Conservation (phyloP, 1,140 invertebrate species). For the Campoletis sonorensis region DNA sequence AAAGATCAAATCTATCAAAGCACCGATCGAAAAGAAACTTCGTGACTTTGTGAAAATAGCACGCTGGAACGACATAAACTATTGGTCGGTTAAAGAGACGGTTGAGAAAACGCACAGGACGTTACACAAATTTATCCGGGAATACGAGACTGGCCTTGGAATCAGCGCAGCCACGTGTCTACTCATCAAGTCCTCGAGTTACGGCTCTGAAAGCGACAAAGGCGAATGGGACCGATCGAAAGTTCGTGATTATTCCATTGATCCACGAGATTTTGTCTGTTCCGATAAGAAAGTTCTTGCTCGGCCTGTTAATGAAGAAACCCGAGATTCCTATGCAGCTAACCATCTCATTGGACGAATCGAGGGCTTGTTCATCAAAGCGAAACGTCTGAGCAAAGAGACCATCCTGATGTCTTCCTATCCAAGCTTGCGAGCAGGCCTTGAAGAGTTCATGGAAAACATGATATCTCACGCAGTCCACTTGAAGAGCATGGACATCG, state of each 20-base stretch:
- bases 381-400: conserved; percentile 81
- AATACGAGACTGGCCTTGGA: conserved; percentile 81
- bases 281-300: conserved; percentile 7
- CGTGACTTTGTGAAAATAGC: conserved; percentile 96
- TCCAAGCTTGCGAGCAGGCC: conserved; percentile 76
- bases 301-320: background rate
- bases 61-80: conserved; percentile 97
- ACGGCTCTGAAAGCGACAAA: conserved; percentile 43
- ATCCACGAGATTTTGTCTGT: conserved; percentile 60
- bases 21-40: conserved; percentile 93
- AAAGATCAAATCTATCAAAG: conserved; percentile 81
- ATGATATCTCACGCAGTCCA: conserved; percentile 81
- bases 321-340: conserved; percentile 4
- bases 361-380: conserved; percentile 77
- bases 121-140: conserved; percentile 90
- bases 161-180: conserved; percentile 68
- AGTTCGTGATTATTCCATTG: conserved; percentile 43
- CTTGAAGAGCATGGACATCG: conserved; percentile 81
- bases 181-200: conserved; percentile 58
- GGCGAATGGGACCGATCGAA: conserved; percentile 58
- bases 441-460: conserved; percentile 82
- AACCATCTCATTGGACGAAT: conserved; percentile 59
- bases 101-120: conserved; percentile 92
- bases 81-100: conserved; percentile 93
- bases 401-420: conserved; percentile 79